Conservation (phyloP, 2,888 invertebrate genomes). For the Parnassius smintheus region DNA sequence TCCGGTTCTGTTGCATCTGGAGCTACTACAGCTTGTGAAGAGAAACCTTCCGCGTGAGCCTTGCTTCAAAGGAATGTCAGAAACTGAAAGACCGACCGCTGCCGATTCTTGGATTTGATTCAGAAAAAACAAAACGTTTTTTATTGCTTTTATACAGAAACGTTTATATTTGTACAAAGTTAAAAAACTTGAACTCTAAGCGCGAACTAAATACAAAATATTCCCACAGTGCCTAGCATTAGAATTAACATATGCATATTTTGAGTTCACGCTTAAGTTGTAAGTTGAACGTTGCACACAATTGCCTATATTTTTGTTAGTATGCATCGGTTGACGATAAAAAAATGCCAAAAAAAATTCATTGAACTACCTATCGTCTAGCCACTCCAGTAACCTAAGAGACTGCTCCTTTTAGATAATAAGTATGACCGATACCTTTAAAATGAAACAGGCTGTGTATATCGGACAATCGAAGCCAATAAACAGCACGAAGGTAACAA, state of each 20-base stretch:
- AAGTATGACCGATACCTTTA: conserved; percentile 53
- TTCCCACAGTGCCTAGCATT: conserved; percentile 41
- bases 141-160: conserved; percentile 70
- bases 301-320: conserved; percentile 67
- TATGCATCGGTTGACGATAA: conserved; percentile 58
- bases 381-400: conserved; percentile 60
- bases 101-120: conserved; percentile 52
- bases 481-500: conserved; percentile 67
- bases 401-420: conserved; percentile 72
- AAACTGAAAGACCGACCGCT: conserved; percentile 31
- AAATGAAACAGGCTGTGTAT: conserved; percentile 66
- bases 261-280: conserved; percentile 72
- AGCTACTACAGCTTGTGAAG: conserved; percentile 84
- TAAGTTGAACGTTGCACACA: conserved; percentile 76
- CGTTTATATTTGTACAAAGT: conserved; percentile 74
- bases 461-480: conserved; percentile 66
- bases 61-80: conserved; percentile 16
- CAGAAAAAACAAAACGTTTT: conserved; percentile 65
- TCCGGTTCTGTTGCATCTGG: conserved; percentile 85
- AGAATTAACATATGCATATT: conserved; percentile 56
- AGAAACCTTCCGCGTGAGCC: conserved; percentile 83
- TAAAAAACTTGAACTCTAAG: conserved; percentile 63
- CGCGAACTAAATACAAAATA: conserved; percentile 67
- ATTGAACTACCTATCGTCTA: conserved; percentile 58
- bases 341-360: conserved; percentile 57